These are phyloP conservation scores for Dascyllus trimaculatus DNA, from an alignment of 2,113 vertebrate species.

Conservation along the genomic window DNA sequence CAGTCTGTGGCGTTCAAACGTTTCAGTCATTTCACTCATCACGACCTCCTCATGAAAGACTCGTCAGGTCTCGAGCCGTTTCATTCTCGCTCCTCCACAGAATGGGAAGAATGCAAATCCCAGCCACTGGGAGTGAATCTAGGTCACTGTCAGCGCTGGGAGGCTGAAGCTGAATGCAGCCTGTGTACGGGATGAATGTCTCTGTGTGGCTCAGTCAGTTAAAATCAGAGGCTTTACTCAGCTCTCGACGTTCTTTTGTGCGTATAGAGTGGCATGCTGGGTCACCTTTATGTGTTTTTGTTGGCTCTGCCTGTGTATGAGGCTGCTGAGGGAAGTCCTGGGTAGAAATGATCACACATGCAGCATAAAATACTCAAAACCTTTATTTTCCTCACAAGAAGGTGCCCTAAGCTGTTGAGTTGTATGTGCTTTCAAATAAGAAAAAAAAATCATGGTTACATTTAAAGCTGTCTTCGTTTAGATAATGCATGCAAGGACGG, in stretches of 20 bases:
- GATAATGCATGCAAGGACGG: constrained; percentile 1
- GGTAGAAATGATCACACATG: neutral
- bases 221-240: constrained; percentile 7
- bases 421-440: constrained; percentile 26
- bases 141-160: constrained; percentile 1
- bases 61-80: neutral
- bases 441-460: neutral
- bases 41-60: neutral
- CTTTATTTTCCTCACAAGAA: constrained; percentile 81
- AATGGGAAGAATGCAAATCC: constrained; percentile 24
- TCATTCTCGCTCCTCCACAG: neutral
- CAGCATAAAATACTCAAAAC: constrained; percentile 79
- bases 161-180: constrained; percentile 2
- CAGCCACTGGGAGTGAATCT: constrained; percentile 18
- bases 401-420: constrained; percentile 18
- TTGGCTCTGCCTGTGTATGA: neutral
- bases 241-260: neutral
- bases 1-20: neutral
- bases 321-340: neutral
- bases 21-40: neutral
- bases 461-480: constrained; percentile 19
- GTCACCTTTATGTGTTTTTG: neutral
- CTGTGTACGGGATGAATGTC: neutral
- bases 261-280: neutral
- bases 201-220: constrained; percentile 1